Percentiles rank a stretch among this genome's conserved stretches.
Conservation (phyloP, 1,140 invertebrate genomes). For the Euschistus heros region DNA sequence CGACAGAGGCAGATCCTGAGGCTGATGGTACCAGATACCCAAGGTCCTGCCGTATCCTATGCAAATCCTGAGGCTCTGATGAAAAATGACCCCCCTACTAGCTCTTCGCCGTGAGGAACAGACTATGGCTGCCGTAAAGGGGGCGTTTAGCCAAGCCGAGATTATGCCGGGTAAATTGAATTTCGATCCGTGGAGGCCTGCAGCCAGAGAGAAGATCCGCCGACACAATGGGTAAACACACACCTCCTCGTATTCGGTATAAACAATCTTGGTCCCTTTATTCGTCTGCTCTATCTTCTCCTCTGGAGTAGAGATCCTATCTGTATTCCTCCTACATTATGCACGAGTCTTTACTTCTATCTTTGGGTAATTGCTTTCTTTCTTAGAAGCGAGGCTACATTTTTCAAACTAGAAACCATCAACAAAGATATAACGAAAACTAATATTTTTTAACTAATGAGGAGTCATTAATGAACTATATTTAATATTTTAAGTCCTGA, state of each 20-base stretch:
- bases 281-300: too few species aligned
- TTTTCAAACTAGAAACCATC: too few species aligned
- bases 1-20: too few species aligned
- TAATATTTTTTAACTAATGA: too few species aligned
- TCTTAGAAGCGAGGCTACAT: too few species aligned
- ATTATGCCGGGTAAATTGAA: slow-evolving; percentile 10
- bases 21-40: background rate
- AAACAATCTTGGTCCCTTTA: background rate
- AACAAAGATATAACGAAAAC: too few species aligned
- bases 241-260: background rate
- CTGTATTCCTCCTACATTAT: too few species aligned
- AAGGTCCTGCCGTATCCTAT: slow-evolving; percentile 1
- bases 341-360: too few species aligned
- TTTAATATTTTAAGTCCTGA: too few species aligned
- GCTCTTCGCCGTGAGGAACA: background rate
- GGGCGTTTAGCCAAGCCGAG: slow-evolving; percentile 9
- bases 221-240: background rate
- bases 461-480: too few species aligned
- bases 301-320: background rate
- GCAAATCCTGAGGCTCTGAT: background rate
- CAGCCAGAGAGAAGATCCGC: background rate
- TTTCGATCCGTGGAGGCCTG: background rate
- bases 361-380: too few species aligned
- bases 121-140: background rate
- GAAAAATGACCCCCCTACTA: background rate